A percentile compares a stretch with the other conserved stretches of the same genome.
Conservation (phyloP, 1,140 invertebrate genomes). For the Capitella teleta region DNA sequence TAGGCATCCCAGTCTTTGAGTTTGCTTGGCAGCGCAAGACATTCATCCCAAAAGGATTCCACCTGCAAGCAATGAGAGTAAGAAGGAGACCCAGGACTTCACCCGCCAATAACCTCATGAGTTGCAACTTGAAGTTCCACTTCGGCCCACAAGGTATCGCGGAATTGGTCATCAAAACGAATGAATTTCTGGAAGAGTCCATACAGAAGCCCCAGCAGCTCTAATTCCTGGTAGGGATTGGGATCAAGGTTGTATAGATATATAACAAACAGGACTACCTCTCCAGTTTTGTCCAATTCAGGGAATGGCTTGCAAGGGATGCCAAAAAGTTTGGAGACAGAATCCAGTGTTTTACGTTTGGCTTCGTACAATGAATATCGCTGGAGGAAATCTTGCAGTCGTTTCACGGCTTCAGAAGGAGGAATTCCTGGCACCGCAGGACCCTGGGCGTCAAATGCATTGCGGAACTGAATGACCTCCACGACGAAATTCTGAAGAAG, state of each 20-base stretch:
- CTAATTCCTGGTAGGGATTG: slow-evolving; percentile 25
- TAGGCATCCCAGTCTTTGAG: slow-evolving; percentile 41
- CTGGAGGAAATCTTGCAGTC: slow-evolving; percentile 37
- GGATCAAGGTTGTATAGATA: no score
- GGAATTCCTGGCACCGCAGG: slow-evolving; percentile 38
- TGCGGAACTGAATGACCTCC: slow-evolving; percentile 43
- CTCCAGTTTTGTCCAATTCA: slow-evolving; percentile 41
- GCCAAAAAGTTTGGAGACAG: slow-evolving; percentile 41
- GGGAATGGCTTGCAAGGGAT: slow-evolving; percentile 38
- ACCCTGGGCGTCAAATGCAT: slow-evolving; percentile 42
- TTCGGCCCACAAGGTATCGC: slow-evolving; percentile 40
- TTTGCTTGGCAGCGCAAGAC: slow-evolving; percentile 38
- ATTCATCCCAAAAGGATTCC: slow-evolving; percentile 40
- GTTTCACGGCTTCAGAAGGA: slow-evolving; percentile 33
- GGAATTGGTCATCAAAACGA: slow-evolving; percentile 36
- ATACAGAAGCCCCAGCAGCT: slow-evolving; percentile 39
- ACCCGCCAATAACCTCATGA: slow-evolving; percentile 23
- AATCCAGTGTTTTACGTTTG: slow-evolving; percentile 38
- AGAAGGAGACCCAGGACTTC: background rate
- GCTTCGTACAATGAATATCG: slow-evolving; percentile 32
- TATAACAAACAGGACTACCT: slow-evolving; percentile 15
- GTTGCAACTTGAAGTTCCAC: slow-evolving; percentile 31
- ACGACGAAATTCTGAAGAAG: slow-evolving; percentile 39
- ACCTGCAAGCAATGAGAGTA: slow-evolving; percentile 19
- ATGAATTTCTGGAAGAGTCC: slow-evolving; percentile 41